These are phyloP conservation scores for Colletes gigas DNA, from an alignment of 1,140 invertebrate species.

Conservation along the genomic window DNA sequence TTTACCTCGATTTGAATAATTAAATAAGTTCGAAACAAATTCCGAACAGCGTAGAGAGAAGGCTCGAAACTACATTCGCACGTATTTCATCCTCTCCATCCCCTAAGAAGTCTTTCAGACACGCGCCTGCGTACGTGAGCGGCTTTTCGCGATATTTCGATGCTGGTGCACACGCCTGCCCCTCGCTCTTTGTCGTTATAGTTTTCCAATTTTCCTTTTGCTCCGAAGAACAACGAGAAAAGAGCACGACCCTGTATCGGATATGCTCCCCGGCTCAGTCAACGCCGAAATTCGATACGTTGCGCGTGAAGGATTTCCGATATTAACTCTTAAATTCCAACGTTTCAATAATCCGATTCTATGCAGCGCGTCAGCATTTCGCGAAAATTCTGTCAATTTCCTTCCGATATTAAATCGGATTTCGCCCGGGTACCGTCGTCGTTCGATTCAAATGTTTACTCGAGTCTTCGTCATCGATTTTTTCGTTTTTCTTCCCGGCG, in stretches of 20 bases:
- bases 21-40: too few species aligned
- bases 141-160: too few species aligned
- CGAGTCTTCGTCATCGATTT: too few species aligned
- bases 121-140: too few species aligned
- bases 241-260: background rate
- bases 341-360: conserved; percentile 25
- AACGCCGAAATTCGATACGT: conserved; percentile 29
- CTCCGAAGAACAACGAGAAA: too few species aligned
- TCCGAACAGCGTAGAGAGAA: too few species aligned
- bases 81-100: too few species aligned
- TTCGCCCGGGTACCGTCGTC: background rate
- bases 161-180: background rate
- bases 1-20: too few species aligned
- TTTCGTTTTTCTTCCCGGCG: too few species aligned
- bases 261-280: background rate
- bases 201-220: background rate
- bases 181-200: background rate
- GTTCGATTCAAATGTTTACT: too few species aligned
- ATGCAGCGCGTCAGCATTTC: conserved; percentile 1
- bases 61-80: too few species aligned
- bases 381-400: conserved; percentile 25
- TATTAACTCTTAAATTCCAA: conserved; percentile 47
- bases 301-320: conserved; percentile 40
- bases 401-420: conserved; percentile 10
- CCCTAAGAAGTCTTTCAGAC: too few species aligned